Evolutionary conservation across 1,140 invertebrate genomes (phyloP).

Genomic region (Listronotus bonariensis): DNA sequence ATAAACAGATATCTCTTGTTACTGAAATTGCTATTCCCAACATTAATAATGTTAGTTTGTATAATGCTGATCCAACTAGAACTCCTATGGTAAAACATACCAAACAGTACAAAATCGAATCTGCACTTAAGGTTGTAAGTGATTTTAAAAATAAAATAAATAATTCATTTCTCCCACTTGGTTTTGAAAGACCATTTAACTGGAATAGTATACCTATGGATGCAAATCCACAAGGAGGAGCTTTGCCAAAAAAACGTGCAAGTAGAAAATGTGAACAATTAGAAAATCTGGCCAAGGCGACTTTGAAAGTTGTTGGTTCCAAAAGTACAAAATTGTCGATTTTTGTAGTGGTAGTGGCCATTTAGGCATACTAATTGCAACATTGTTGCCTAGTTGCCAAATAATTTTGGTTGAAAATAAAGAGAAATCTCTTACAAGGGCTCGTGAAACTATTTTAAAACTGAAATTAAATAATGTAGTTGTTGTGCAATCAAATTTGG

Average conservation of each 20-base stretch:
- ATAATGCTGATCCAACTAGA: conserved; percentile 77
- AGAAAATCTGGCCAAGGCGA: conserved; percentile 83
- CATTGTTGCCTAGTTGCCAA: conserved; percentile 74
- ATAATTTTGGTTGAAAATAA: conserved; percentile 92
- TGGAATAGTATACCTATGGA: conserved; percentile 71
- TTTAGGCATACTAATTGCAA: conserved; percentile 84
- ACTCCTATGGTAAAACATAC: conserved; percentile 78
- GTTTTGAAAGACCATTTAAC: conserved; percentile 55
- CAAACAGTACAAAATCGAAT: conserved; percentile 73
- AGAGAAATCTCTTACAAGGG: conserved; percentile 80
- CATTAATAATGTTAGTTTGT: conserved; percentile 67
- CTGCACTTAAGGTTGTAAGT: conserved; percentile 61
- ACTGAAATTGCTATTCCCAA: conserved; percentile 47
- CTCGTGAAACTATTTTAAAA: conserved; percentile 70
- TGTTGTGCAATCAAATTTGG: conserved; percentile 85
- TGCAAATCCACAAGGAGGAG: conserved; percentile 78
- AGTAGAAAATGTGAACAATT: conserved; percentile 86
- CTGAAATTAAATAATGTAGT: conserved; percentile 76
- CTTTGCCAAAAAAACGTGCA: conserved; percentile 74
- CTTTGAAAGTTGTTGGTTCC: conserved; percentile 66
- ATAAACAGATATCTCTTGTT: background rate
- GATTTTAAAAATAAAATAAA: conserved; percentile 53
- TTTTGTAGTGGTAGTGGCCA: conserved; percentile 95
- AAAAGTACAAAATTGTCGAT: conserved; percentile 76
- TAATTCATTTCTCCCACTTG: conserved; percentile 55